phyloP scores from a whole-genome alignment of 2,797 vertebrate genomes.

The Arremon brunneinucha region DNA sequence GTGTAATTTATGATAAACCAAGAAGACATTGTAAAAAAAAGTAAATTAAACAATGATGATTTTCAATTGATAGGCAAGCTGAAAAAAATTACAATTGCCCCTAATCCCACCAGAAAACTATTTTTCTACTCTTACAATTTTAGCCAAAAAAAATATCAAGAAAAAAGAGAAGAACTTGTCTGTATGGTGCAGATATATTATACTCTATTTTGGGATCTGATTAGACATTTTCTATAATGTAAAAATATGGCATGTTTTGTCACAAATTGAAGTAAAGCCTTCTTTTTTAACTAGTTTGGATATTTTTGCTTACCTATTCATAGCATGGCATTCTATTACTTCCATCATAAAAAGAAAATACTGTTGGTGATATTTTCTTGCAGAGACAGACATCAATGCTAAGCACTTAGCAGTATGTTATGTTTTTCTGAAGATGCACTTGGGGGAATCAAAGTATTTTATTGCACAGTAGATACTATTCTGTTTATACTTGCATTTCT shows the following conservation, averaged over 20 bases:
- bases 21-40: neutral
- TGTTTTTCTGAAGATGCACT: conserved; percentile 49
- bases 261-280: conserved; percentile 26
- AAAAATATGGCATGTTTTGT: conserved; percentile 27
- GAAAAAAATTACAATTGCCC: neutral
- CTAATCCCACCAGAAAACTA: neutral
- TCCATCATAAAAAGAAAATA: conserved; percentile 69
- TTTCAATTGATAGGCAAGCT: neutral
- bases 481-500: conserved; percentile 32
- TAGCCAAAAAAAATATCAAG: neutral
- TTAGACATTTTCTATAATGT: neutral
- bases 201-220: neutral
- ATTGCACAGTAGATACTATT: conserved; percentile 47
- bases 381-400: conserved; percentile 70
- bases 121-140: neutral
- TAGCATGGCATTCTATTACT: conserved; percentile 37
- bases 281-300: neutral
- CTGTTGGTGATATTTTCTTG: conserved; percentile 73
- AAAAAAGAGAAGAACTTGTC: neutral
- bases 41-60: neutral
- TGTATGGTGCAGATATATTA: neutral
- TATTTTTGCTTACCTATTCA: conserved; percentile 34
- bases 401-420: conserved; percentile 69
- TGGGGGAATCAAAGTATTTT: conserved; percentile 69
- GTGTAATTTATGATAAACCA: neutral